Conservation (phyloP, 2,797 vertebrate species). For the Scleropages formosus region DNA sequence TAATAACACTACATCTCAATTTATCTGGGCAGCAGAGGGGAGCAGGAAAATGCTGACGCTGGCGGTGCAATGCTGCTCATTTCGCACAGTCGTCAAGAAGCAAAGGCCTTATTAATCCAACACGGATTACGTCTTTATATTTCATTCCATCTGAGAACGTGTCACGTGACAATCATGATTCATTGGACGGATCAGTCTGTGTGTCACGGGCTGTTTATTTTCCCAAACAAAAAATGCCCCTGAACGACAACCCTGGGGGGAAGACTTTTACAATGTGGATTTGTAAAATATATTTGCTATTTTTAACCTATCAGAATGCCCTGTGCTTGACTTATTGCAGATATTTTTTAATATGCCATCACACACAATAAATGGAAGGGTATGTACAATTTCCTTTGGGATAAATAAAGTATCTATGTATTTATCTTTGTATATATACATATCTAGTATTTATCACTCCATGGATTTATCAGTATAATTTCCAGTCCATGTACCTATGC, state of each 20-base stretch:
- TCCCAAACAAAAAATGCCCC: background rate
- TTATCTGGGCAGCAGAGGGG: background rate
- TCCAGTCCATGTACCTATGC: no score
- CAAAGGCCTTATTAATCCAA: background rate
- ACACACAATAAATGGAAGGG: no score
- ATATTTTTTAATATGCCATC: no score
- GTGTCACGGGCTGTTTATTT: background rate
- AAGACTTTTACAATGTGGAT: no score
- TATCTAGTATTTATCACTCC: no score
- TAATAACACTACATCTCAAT: slow-evolving; percentile 26
- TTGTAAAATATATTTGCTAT: background rate
- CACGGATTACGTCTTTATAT: background rate
- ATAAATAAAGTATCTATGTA: no score
- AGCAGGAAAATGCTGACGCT: slow-evolving; percentile 24
- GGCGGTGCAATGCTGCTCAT: slow-evolving; percentile 14
- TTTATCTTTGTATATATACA: no score
- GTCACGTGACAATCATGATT: slow-evolving; percentile 12
- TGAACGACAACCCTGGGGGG: background rate
- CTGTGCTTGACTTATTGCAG: no score
- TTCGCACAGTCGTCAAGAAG: slow-evolving; percentile 17
- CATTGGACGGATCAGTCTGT: background rate
- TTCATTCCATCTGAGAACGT: slow-evolving; percentile 24
- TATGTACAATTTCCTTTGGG: no score
- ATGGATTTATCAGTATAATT: no score
- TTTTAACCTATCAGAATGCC: background rate